phyloP scores from a whole-genome alignment of 2,888 invertebrate species.

The Lasius platythorax region DNA sequence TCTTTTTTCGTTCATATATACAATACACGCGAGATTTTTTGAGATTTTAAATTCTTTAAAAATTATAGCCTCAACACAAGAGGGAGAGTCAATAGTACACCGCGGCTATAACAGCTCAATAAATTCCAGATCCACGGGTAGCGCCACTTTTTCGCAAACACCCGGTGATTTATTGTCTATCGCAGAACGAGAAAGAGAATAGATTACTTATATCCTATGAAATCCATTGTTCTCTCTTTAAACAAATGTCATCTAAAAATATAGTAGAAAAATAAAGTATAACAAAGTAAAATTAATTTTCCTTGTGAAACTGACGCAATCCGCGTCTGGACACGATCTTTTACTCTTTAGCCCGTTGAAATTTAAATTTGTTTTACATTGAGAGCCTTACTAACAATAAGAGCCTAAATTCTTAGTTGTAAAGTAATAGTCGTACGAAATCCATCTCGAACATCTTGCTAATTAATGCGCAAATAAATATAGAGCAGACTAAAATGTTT shows the following conservation, averaged over 20 bases:
- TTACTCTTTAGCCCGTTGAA: too few species aligned
- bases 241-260: slow-evolving; percentile 28
- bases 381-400: too few species aligned
- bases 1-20: background rate
- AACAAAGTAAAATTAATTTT: background rate
- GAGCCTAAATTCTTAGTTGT: too few species aligned
- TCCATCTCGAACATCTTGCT: background rate
- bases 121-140: slow-evolving; percentile 48
- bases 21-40: slow-evolving; percentile 17
- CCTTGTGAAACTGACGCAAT: too few species aligned
- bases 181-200: slow-evolving; percentile 48
- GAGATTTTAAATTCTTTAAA: slow-evolving; percentile 49
- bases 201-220: slow-evolving; percentile 46
- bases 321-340: too few species aligned
- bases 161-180: slow-evolving; percentile 51
- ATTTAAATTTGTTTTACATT: too few species aligned
- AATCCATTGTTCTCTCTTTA: slow-evolving; percentile 37
- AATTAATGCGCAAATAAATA: slow-evolving; percentile 9
- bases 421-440: background rate
- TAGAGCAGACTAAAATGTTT: slow-evolving; percentile 42
- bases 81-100: slow-evolving; percentile 38
- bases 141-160: slow-evolving; percentile 52
- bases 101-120: slow-evolving; percentile 52
- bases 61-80: slow-evolving; percentile 36
- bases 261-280: slow-evolving; percentile 21